phyloP scores from a whole-genome alignment of 2,113 vertebrate genomes.

The Stictonetta naevosa region DNA sequence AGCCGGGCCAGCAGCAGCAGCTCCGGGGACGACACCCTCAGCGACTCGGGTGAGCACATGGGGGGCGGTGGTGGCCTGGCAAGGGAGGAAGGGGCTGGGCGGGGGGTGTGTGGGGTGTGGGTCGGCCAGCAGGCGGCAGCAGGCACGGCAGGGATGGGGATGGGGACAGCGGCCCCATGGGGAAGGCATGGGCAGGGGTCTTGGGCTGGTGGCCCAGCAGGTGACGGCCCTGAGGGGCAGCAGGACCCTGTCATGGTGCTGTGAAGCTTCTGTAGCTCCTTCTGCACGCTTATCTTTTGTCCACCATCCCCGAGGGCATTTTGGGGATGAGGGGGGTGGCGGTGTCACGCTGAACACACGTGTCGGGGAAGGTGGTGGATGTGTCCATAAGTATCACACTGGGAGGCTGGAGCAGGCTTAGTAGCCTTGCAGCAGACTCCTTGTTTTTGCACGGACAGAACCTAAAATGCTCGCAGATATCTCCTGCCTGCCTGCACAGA shows the following conservation, averaged over 20 bases:
- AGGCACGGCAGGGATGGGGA: background rate
- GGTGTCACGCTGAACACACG: background rate
- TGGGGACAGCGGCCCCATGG: background rate
- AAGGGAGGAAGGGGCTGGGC: background rate
- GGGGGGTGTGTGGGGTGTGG: background rate
- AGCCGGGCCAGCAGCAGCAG: slow-evolving; percentile 72
- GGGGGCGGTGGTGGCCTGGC: background rate
- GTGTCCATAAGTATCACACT: too few species aligned
- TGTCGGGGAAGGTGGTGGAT: too few species aligned
- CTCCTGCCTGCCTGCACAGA: background rate
- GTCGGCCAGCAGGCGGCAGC: background rate
- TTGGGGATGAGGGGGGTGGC: background rate
- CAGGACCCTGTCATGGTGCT: too few species aligned
- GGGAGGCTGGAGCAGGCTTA: background rate
- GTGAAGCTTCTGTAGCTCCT: fast-evolving
- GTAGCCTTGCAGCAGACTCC: background rate
- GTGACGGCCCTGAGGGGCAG: too few species aligned
- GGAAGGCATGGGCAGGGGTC: too few species aligned
- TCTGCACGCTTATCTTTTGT: too few species aligned
- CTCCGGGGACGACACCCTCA: slow-evolving; percentile 83
- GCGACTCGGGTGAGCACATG: slow-evolving; percentile 87
- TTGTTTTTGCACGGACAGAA: background rate
- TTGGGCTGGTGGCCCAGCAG: background rate
- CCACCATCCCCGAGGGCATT: too few species aligned
- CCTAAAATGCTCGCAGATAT: background rate